Base-by-base conservation (phyloP, 30 jellyfish, hydroid and myxozoan genomes). In the Aurelia sp. region DNA sequence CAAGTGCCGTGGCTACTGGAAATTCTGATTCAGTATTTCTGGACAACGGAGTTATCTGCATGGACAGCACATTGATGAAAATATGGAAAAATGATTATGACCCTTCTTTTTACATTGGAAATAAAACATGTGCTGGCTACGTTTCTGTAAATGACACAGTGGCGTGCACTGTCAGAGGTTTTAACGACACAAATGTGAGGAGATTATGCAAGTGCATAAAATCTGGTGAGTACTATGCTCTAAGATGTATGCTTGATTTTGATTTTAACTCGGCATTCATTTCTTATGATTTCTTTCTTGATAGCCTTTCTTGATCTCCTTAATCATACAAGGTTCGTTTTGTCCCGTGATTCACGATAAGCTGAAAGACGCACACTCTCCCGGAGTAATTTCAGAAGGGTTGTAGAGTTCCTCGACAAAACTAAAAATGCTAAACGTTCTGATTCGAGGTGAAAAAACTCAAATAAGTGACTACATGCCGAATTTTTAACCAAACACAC, bases 121-220 rank as follows among this genome's bases (percentile, higher is more conserved):
- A 22, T 47, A 50, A 47, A 20, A 61, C 83, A 18, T 82, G 91
- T 57, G 62, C 59, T 59, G 91, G 91, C 12, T 82, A 82, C 40
- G 27, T 69, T 19, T 55, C 55, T 2, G 85, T 82, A 3, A 82
- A 70, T 61, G 66, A 60, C 35, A 17, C 91, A 1, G 85, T 82
- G 3, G 73, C 51, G 16, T 82, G 91, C 71, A 4, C 3, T n/a
- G 79, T 82, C 50, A 40, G 47, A 12, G 69, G 76, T 3, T 82
- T 69, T 51, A 44, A 37, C 12, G 73, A 82, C 58, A 11, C 60
- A 3, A 82, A 40, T 35, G 74, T 82, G 21, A 82, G 91, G 41
- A 27, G 91, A 30, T 70, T 82, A 3, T 82, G 91, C 91, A 82
- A 62, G 31, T 82, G 91, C n/a, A 16, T 82, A 52, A 33, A 13